Evolutionary conservation across 1,140 invertebrate genomes (phyloP).

Genomic region (Steinernema khuongi): DNA sequence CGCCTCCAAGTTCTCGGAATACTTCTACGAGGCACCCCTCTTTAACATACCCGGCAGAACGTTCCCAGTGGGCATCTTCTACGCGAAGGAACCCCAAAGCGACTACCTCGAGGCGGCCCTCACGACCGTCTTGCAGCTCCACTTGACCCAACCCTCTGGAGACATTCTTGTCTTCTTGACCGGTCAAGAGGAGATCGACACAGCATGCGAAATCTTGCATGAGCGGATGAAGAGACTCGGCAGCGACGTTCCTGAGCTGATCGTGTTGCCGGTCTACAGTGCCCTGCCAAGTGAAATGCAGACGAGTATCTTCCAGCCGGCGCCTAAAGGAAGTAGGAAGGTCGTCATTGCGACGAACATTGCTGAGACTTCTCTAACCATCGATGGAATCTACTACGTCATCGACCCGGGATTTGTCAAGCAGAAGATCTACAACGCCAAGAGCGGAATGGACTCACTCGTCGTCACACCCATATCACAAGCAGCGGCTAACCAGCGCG

Average conservation of each 20-base stretch:
- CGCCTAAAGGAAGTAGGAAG: constrained; percentile 84
- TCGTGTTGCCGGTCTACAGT: constrained; percentile 95
- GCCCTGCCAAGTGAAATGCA: constrained; percentile 99
- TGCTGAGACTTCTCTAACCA: constrained; percentile 95
- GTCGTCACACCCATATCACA: constrained; percentile 52
- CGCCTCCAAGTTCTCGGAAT: constrained; percentile 65
- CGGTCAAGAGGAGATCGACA: constrained; percentile 98
- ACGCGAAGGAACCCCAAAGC: constrained; percentile 96
- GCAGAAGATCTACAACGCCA: background rate
- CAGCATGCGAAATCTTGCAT: constrained; percentile 94
- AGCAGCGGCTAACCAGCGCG: constrained; percentile 87
- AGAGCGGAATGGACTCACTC: background rate
- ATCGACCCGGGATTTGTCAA: constrained; percentile 82
- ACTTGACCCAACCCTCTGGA: constrained; percentile 89
- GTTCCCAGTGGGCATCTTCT: constrained; percentile 91
- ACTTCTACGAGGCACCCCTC: constrained; percentile 68
- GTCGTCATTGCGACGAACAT: constrained; percentile 99
- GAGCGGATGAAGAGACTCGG: constrained; percentile 96
- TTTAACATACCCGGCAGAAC: constrained; percentile 92
- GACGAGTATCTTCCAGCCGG: constrained; percentile 95
- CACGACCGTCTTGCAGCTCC: constrained; percentile 99
- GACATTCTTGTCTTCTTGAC: constrained; percentile 87
- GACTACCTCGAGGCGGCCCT: constrained; percentile 95
- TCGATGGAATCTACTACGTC: constrained; percentile 98
- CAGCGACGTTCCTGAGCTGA: constrained; percentile 89